Conservation (phyloP, 2,888 invertebrate species). For the Calameuta pallipes region DNA sequence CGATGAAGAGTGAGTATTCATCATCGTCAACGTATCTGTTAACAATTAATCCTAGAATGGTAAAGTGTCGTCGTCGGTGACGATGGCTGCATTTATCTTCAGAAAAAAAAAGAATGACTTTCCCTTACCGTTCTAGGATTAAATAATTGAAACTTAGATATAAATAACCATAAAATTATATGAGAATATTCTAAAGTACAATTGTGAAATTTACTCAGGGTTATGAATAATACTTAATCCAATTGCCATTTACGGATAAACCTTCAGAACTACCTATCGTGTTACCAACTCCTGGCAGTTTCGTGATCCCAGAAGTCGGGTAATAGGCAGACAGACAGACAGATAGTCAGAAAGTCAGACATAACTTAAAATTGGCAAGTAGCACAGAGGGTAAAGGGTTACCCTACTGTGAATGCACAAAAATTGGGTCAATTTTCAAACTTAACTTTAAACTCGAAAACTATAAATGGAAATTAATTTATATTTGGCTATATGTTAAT, state of each 20-base stretch:
- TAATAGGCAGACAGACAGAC: background rate
- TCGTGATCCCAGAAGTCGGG: background rate
- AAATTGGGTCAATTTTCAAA: no score
- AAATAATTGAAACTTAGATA: no score
- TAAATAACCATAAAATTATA: background rate
- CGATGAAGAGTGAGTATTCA: constrained; percentile 78
- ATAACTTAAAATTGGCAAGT: background rate
- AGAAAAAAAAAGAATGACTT: no score
- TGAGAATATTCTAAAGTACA: background rate
- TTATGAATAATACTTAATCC: background rate
- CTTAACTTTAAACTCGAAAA: no score
- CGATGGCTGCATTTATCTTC: no score
- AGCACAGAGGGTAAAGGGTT: no score
- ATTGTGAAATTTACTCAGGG: background rate
- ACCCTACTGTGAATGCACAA: no score
- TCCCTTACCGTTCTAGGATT: no score
- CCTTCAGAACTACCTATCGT: background rate
- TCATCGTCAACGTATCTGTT: background rate
- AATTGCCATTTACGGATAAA: background rate
- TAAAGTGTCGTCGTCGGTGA: background rate
- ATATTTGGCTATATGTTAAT: no score
- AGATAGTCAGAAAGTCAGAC: background rate
- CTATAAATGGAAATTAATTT: no score
- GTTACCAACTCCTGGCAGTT: background rate
- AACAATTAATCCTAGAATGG: constrained; percentile 2